phyloP scores from a whole-genome alignment of 2,797 vertebrate species.

The Spinus olivaceus region DNA sequence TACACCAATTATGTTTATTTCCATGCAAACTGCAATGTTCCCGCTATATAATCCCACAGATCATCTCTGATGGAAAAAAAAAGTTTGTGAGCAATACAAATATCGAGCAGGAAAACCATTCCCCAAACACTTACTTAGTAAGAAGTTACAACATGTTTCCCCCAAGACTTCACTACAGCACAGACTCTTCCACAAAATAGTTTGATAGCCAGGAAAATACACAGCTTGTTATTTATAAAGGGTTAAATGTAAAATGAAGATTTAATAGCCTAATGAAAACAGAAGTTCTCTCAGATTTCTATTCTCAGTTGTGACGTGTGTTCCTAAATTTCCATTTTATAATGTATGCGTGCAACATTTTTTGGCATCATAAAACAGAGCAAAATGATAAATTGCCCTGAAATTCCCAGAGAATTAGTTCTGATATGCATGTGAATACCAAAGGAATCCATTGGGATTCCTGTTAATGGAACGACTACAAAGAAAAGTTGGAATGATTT shows the following conservation, averaged over 20 bases:
- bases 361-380: conserved; percentile 19
- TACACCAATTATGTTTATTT: not conserved
- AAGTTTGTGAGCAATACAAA: not conserved
- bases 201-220: not conserved
- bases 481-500: conserved; percentile 27
- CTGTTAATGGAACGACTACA: conserved; percentile 48
- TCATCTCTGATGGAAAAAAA: not conserved
- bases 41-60: not conserved
- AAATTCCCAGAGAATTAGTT: conserved; percentile 59
- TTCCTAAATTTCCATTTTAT: conserved; percentile 6
- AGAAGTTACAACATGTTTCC: not conserved
- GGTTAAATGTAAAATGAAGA: not conserved
- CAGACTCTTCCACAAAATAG: not conserved
- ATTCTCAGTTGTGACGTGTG: not conserved
- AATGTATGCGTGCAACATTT: not conserved
- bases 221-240: not conserved
- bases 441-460: conserved; percentile 6
- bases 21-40: not conserved
- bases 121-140: not conserved
- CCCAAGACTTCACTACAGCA: not conserved
- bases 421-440: conserved; percentile 49
- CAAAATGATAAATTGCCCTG: conserved; percentile 42
- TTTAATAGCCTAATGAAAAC: not conserved
- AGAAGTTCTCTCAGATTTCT: not conserved
- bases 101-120: not conserved